Evolutionary conservation across 2,113 vertebrate species (phyloP).

Genomic region (Rhinolophus ferrumequinum): DNA sequence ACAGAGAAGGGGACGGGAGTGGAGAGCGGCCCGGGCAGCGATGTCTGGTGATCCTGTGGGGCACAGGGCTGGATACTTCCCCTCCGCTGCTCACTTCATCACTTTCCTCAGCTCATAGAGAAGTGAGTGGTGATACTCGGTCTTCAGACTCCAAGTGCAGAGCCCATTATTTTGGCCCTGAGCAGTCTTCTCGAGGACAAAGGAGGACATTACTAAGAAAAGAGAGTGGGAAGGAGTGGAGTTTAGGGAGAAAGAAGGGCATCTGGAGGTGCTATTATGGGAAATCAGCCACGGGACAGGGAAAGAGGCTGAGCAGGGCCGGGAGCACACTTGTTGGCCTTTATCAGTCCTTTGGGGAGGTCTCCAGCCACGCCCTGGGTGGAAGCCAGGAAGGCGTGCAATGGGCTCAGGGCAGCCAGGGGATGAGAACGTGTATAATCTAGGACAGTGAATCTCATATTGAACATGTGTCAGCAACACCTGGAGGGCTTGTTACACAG

Average conservation of each 20-base stretch:
- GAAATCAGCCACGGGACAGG: neutral
- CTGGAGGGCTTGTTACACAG: neutral
- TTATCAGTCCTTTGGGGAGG: neutral
- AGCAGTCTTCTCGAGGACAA: neutral
- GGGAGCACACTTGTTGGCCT: neutral
- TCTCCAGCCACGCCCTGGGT: neutral
- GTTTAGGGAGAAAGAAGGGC: neutral
- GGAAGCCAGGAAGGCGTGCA: fast-evolving
- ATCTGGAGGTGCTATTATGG: neutral
- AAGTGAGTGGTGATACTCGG: no score
- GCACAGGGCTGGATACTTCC: neutral
- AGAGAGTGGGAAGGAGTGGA: neutral
- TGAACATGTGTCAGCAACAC: neutral
- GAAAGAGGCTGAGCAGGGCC: neutral
- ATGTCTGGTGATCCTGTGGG: neutral
- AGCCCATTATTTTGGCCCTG: neutral
- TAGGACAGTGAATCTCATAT: neutral
- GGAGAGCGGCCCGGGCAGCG: fast-evolving
- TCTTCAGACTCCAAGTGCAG: neutral
- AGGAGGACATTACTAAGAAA: neutral
- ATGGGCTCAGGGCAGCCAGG: no score
- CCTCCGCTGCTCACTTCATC: neutral
- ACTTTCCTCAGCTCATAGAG: neutral
- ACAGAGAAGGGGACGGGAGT: neutral
- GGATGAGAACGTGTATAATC: neutral